Evolutionary conservation across 2,797 vertebrate species (phyloP).

Genomic region (Euthynnus affinis): DNA sequence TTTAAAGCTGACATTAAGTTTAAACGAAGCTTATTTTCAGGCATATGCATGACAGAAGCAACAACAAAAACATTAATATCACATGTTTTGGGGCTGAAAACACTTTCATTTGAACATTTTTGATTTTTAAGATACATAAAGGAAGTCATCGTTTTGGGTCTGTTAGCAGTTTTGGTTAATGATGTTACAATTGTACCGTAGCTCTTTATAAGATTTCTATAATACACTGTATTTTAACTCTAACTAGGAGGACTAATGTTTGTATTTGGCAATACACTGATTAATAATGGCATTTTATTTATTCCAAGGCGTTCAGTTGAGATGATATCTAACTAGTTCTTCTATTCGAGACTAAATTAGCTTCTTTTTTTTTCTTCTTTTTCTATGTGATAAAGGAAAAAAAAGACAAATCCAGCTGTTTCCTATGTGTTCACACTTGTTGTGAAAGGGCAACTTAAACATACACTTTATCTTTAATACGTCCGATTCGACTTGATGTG

Average conservation of each 20-base stretch:
- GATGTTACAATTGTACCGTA: slow-evolving; percentile 10
- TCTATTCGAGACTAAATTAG: slow-evolving; percentile 12
- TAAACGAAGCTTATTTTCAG: slow-evolving; percentile 20
- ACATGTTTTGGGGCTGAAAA: not conserved
- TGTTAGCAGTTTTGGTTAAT: slow-evolving; percentile 70
- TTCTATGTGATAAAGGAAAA: not conserved
- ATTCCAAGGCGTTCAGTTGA: not conserved
- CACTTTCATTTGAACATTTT: slow-evolving; percentile 1
- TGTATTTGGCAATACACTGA: slow-evolving; percentile 21
- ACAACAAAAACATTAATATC: slow-evolving; percentile 5
- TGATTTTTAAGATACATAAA: slow-evolving; percentile 14
- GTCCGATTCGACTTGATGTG: not conserved
- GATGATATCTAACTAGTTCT: not conserved
- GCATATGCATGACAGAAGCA: not conserved
- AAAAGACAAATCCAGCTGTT: not conserved
- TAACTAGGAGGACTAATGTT: slow-evolving; percentile 2
- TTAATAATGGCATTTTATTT: slow-evolving; percentile 6
- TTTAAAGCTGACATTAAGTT: slow-evolving; percentile 18
- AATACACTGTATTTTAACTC: slow-evolving; percentile 8
- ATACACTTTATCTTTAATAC: not conserved
- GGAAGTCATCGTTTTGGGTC: slow-evolving; percentile 55
- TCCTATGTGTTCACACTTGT: not conserved
- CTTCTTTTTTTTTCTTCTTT: not conserved
- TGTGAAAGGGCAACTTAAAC: not conserved
- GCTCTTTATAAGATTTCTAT: slow-evolving; percentile 16